phyloP scores from a whole-genome alignment of 2,888 invertebrate species.

The Drosophila tanythrix region DNA sequence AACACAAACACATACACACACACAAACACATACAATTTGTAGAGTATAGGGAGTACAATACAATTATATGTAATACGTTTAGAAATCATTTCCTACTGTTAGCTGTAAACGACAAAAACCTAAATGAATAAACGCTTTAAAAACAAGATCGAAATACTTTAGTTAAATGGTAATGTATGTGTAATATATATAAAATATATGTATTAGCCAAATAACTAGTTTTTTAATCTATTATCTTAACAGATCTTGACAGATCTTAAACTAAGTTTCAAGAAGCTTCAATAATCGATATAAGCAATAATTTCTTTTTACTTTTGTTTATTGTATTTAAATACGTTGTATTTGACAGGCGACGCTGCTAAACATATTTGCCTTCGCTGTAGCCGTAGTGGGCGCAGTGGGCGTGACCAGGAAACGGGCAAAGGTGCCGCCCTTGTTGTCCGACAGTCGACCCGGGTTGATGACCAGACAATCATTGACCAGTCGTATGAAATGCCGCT shows the following conservation, averaged over 20 bases:
- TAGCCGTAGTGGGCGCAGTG: slow-evolving; percentile 75
- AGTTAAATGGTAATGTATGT: not conserved
- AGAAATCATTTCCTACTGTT: slow-evolving; percentile 79
- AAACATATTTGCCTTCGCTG: slow-evolving; percentile 80
- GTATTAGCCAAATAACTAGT: not conserved
- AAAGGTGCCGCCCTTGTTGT: slow-evolving; percentile 91
- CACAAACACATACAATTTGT: slow-evolving; percentile 32
- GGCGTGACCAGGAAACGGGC: slow-evolving; percentile 88
- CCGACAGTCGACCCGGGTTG: slow-evolving; percentile 93
- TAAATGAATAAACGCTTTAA: slow-evolving; percentile 77
- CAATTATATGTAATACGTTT: slow-evolving; percentile 68
- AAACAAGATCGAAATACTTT: slow-evolving; percentile 26
- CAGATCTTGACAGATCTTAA: not conserved
- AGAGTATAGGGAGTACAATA: slow-evolving; percentile 62
- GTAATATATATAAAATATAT: not conserved
- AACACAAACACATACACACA: slow-evolving; percentile 15
- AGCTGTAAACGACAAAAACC: slow-evolving; percentile 74
- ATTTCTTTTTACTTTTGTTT: slow-evolving; percentile 10
- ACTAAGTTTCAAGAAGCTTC: not conserved
- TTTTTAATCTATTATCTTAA: not conserved
- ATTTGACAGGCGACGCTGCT: slow-evolving; percentile 86
- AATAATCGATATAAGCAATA: not conserved
- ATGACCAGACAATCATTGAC: slow-evolving; percentile 92
- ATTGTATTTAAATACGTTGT: slow-evolving; percentile 61
- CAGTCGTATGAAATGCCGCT: slow-evolving; percentile 92